phyloP scores from a whole-genome alignment of 2,113 vertebrate species.

The Stigmatopora nigra region DNA sequence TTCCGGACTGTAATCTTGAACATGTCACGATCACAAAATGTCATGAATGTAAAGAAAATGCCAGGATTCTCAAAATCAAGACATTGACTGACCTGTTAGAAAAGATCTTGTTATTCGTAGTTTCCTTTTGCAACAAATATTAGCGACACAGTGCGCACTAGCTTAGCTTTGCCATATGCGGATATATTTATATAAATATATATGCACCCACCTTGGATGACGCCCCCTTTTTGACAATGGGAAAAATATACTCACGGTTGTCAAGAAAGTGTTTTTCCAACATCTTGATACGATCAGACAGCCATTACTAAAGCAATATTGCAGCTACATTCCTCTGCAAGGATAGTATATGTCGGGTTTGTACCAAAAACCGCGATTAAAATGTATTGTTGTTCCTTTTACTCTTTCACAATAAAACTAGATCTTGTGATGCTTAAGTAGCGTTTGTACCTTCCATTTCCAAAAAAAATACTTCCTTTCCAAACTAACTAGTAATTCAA shows the following conservation, averaged over 20 bases:
- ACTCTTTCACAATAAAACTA: conserved; percentile 38
- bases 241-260: conserved; percentile 40
- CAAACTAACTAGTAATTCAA: no score
- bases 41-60: background rate
- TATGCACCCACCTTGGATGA: background rate
- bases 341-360: background rate
- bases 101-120: conserved; percentile 39
- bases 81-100: conserved; percentile 14
- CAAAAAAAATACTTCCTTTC: no score
- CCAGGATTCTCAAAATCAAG: conserved; percentile 3
- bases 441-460: no score
- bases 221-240: no score
- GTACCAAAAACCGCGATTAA: background rate
- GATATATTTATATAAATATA: conserved; percentile 1
- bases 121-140: conserved; percentile 15
- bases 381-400: conserved; percentile 4
- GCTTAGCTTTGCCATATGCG: conserved; percentile 38
- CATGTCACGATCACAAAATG: background rate
- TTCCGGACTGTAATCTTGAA: background rate
- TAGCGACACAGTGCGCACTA: conserved; percentile 34
- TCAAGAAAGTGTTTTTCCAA: background rate
- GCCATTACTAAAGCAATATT: conserved; percentile 25
- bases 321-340: conserved; percentile 52
- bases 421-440: background rate
- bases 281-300: conserved; percentile 38